Evolutionary conservation across 2,113 vertebrate species (phyloP).

Genomic region (Meriones unguiculatus): DNA sequence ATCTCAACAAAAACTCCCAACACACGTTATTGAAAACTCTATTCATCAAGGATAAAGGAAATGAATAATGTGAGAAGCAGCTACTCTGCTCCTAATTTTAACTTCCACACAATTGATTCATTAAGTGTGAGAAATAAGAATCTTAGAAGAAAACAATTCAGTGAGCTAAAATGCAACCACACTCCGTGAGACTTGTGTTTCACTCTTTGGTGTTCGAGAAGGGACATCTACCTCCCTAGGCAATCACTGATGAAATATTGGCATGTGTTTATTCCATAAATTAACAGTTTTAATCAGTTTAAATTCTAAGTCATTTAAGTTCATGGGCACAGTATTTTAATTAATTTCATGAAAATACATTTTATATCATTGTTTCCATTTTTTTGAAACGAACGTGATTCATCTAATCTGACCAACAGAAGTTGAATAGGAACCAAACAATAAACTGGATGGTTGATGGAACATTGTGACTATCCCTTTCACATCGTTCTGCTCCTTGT

Average conservation of each 20-base stretch:
- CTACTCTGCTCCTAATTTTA: constrained; percentile 59
- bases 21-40: constrained; percentile 71
- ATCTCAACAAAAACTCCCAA: constrained; percentile 66
- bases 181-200: background rate
- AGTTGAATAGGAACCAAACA: background rate
- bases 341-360: background rate
- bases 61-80: constrained; percentile 71
- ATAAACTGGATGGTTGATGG: background rate
- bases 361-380: background rate
- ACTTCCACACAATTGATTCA: constrained; percentile 70
- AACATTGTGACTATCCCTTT: background rate
- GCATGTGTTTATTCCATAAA: background rate
- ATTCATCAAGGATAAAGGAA: constrained; percentile 73
- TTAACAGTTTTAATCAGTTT: constrained; percentile 9
- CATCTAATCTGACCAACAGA: background rate
- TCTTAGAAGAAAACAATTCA: constrained; percentile 28
- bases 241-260: background rate
- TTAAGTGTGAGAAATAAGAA: constrained; percentile 65
- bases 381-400: constrained; percentile 35
- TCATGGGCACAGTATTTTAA: constrained; percentile 2
- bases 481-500: background rate
- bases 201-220: background rate
- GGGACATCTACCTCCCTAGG: background rate
- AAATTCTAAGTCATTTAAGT: background rate
- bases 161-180: background rate